These are phyloP conservation scores for Bimastos eiseni DNA, from an alignment of 2,888 invertebrate species.

Conservation along the genomic window DNA sequence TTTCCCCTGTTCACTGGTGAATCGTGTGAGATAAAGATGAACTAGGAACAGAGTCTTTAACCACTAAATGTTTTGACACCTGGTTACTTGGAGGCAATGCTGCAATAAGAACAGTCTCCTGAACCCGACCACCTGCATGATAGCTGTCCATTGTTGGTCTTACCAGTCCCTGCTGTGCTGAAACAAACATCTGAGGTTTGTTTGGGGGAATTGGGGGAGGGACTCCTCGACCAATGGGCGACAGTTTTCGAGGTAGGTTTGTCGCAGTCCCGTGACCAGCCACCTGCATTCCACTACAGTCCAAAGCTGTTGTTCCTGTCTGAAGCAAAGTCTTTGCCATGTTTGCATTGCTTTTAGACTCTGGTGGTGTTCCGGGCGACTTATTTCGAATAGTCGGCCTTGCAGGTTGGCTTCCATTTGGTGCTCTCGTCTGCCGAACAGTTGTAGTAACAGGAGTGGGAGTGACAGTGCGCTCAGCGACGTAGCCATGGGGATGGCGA, in stretches of 20 bases:
- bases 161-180: constrained; percentile 22
- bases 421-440: constrained; percentile 13
- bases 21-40: constrained; percentile 13
- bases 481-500: constrained; percentile 26
- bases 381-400: background rate
- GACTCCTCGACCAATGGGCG: constrained; percentile 49
- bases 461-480: constrained; percentile 25
- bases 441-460: constrained; percentile 26
- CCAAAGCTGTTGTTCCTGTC: background rate
- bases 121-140: background rate
- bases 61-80: background rate
- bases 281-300: constrained; percentile 45
- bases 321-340: constrained; percentile 16
- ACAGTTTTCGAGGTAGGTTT: constrained; percentile 50
- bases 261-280: constrained; percentile 47
- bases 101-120: constrained; percentile 17
- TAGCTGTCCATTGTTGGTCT: background rate
- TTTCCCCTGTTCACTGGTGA: background rate
- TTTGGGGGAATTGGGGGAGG: constrained; percentile 61
- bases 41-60: background rate
- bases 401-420: constrained; percentile 18
- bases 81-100: background rate
- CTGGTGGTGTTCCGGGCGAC: constrained; percentile 19
- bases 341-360: background rate
- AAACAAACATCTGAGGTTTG: constrained; percentile 52